Conservation (phyloP, 1,140 invertebrate genomes). For the Drosophila seguyi region DNA sequence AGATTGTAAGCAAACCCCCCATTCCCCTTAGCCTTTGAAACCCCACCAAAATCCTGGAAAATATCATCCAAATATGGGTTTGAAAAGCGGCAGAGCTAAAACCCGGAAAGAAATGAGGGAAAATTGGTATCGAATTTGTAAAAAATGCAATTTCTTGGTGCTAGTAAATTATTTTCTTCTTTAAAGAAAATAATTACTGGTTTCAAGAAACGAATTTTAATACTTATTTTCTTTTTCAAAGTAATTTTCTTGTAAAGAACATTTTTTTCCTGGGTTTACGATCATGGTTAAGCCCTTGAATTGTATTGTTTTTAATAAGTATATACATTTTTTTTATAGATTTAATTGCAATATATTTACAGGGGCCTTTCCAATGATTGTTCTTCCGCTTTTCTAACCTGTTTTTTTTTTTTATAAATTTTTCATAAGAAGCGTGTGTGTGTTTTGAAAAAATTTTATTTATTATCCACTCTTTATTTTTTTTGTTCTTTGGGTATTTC, state of each 20-base stretch:
- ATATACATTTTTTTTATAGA: neutral
- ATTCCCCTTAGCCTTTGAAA: neutral
- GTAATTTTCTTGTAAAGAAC: neutral
- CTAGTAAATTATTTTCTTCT: neutral
- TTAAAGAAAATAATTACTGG: neutral
- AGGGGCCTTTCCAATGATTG: neutral
- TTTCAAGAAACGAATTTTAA: neutral
- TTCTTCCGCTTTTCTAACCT: neutral
- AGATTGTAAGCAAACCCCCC: constrained; percentile 14
- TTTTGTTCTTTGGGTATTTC: constrained; percentile 14
- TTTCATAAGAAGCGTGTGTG: constrained; percentile 22
- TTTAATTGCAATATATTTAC: constrained; percentile 4
- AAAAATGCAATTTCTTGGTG: neutral
- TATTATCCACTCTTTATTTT: constrained; percentile 19
- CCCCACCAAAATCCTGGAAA: constrained; percentile 1
- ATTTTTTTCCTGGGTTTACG: neutral
- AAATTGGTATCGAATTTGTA: neutral
- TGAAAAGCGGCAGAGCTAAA: neutral
- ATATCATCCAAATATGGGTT: constrained; percentile 1
- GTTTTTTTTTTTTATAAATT: neutral
- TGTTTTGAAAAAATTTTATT: constrained; percentile 21
- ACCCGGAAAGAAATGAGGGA: neutral
- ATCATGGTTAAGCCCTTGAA: neutral
- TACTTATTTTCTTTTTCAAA: neutral
- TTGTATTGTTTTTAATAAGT: constrained; percentile 5